Base-by-base conservation (phyloP, 2,797 vertebrate genomes). In the Columba guinea region DNA sequence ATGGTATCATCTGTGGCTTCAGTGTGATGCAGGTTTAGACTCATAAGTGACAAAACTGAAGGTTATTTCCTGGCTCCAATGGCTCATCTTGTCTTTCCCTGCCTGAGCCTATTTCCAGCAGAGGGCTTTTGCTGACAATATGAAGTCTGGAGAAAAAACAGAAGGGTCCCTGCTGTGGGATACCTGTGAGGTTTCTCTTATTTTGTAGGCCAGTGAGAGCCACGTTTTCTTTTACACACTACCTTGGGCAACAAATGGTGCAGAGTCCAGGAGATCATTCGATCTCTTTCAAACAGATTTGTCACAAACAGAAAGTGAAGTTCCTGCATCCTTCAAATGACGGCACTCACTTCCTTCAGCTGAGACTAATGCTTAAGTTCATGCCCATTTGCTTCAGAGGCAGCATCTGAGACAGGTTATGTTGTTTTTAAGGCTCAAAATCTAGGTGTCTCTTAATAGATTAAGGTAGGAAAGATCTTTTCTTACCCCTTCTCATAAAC, bases 1-100 rank as follows among this genome's bases (percentile, higher is more conserved):
- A 27, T 22, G 9, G 7, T 65, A 39, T 44, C 24, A 28, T 22
- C 63, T 41, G 28, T 68, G 26, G 60, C 49, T 90, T 77, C 49
- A 18, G 13, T 7, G 10, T 17, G 49, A 74, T 24, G 53, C 1
- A 3, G 3, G 4, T 68, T 93, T 41, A 82, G 51, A 32, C 19
- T 35, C 37, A 12, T n/a, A 44, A 41, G 30, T 39, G 19, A 35
- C 55, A 84, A 76, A 76, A 59, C 37, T 22, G 39, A 65, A 34
- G 24, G 24, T 55, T 0, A 0, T 75, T 75, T 56, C n/a, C 48
- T 28, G 52, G 20, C 22, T 73, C 27, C 5, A 4, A 0, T 28
- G 44, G 49, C 37, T 70, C 8, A 13, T 41, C 68, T 41, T 11
- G 4, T 24, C 60, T 67, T 77, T 78, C 41, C 20, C 44, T 74